Evolutionary conservation across 2,113 vertebrate genomes (phyloP), one percentile per base, ranked within the genome.

Genomic region (Peromyscus polionotus): DNA sequence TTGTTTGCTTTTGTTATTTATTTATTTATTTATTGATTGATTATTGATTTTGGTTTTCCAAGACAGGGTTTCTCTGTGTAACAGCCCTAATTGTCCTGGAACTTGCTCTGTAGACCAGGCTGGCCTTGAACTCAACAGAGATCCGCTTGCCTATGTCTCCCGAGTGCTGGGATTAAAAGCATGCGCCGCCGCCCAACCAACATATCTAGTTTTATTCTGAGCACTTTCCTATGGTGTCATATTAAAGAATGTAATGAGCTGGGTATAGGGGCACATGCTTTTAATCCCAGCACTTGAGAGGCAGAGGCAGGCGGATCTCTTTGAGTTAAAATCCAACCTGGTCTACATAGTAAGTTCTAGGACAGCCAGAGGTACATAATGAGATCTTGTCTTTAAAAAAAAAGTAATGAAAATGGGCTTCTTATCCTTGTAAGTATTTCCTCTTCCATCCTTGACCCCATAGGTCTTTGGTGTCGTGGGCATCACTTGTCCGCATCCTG

Each of bases 201-300:
- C 19, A 14, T 20, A 83, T 63, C 54, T 12, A 85, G 19, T 97
- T 96, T 92, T 94, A 84, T 48, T 93, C 22, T 45, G 31, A 17
- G 68, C 68, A 48, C 36, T 84, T 93, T 95, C 57, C 31, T 54
- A 12, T 48, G 13, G 45, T 81, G 14, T 88, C 67, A 54, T 80
- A 28, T 84, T 77, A 91, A 57, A 89, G 70, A 91, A 61, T 68
- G 48, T 75, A 68, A 51, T 39, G 57, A 39, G 54, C 36, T n/a
- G 51, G 33, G 79, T 81, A 20, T n/a, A 24, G 20, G 19, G 8
- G 20, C 36, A n/a, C 2, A 24, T 20, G 20, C 19, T 19, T 59
- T 81, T 59, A 59, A n/a, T 57, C 20, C 33, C 54, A 59, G 51
- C 10, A 26, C 22, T 61, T 61, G 36, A 22, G 80, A 83, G 54